Base-by-base conservation (phyloP, 1,140 invertebrate species). In the Brachionus koreanus region DNA sequence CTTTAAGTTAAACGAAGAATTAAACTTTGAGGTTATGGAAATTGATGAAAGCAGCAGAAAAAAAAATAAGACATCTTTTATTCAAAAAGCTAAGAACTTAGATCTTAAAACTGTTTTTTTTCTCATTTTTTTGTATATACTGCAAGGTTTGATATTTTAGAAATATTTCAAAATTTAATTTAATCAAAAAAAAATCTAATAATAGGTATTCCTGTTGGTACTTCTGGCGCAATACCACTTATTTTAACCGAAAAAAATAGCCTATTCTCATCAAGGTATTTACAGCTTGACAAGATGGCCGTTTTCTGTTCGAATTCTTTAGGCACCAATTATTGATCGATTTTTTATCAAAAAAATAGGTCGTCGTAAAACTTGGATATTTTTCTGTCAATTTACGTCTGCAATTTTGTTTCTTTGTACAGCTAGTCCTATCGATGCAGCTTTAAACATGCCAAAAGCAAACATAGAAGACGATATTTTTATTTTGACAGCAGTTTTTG, bases 231-330 rank as follows among this genome's bases (percentile, higher is more conserved):
- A 42, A 93, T 99, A 84, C 97, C 97, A 4, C 95, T 99, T 93
- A 90, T 99, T 65, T 89, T 99, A 67, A 33, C 37, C 61, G n/a
- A 19, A 69, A 29, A 42, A 49, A 35, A 9, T 33, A 12, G 10
- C 37, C 0, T 82, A 42, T 35, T 49, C 39, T 7, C 13, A 69
- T 49, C 92, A 99, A 92, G 97, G 97, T n/a, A 92, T 97, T 86
- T 99, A 99, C 87, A 98, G 95, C 89, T 96, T 99, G 87, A 95
- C 95, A 0, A 92, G 92, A 85, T 99, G 97, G 97, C 97, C 98
- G 1, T 99, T 98, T 86, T 90, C 89, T 87, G 89, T 99, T n/a
- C 99, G 99, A 89, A 88, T 99, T 35, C 86, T 99, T 49, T 99
- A 97, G 98, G 98, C 97, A 3, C 97, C 97, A 1, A 91, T 99